Conservation (phyloP, 1,140 invertebrate genomes). For the Achroia grisella region DNA sequence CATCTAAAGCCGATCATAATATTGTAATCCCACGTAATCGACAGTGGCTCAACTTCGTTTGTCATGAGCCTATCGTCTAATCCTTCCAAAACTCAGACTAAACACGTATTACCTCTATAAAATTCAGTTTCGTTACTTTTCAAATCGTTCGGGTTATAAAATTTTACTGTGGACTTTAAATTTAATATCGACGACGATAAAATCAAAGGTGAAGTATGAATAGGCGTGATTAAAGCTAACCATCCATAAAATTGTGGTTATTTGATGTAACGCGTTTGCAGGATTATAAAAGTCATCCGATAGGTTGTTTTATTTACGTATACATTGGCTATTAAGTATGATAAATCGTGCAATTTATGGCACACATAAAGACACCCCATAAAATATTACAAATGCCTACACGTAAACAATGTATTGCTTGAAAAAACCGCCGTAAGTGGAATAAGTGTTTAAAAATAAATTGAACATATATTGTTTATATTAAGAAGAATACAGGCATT, state of each 20-base stretch:
- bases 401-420: background rate
- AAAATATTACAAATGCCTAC: background rate
- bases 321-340: too few species aligned
- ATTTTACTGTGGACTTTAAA: slow-evolving; percentile 33
- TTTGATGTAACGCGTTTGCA: slow-evolving; percentile 8
- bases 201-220: slow-evolving; percentile 28
- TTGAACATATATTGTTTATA: background rate
- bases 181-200: slow-evolving; percentile 33
- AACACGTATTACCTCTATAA: slow-evolving; percentile 26
- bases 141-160: slow-evolving; percentile 29
- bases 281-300: slow-evolving; percentile 8
- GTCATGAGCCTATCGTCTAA: slow-evolving; percentile 26
- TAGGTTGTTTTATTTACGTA: slow-evolving; percentile 7
- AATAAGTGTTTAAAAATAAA: too few species aligned
- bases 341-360: too few species aligned
- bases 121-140: slow-evolving; percentile 11
- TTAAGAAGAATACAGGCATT: too few species aligned
- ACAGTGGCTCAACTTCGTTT: slow-evolving; percentile 21
- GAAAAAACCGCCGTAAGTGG: background rate
- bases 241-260: slow-evolving; percentile 21
- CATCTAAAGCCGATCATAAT: background rate
- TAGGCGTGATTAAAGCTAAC: slow-evolving; percentile 32
- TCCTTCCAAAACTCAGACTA: slow-evolving; percentile 13
- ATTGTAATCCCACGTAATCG: slow-evolving; percentile 6
- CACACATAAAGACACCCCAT: too few species aligned